Conservation (phyloP, 2,888 invertebrate species). For the Lamproptera curius region DNA sequence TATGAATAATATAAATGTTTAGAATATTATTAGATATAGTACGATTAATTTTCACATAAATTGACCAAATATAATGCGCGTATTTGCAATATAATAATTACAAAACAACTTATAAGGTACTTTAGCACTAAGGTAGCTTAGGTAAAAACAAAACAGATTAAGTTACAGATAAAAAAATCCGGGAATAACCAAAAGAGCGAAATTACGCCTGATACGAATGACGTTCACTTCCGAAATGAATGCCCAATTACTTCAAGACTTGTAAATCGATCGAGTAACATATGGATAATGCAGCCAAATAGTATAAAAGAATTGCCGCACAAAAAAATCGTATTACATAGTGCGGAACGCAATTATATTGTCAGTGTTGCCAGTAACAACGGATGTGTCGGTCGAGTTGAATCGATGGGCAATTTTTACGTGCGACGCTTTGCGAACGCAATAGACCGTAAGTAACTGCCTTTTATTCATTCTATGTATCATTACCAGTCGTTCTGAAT, state of each 20-base stretch:
- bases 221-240: background rate
- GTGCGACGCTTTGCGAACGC: constrained; percentile 19
- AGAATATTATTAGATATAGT: too few species aligned
- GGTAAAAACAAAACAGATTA: too few species aligned
- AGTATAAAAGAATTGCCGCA: constrained; percentile 4
- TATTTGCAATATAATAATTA: too few species aligned
- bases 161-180: too few species aligned
- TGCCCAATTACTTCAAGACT: background rate
- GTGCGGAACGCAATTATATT: constrained; percentile 20
- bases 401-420: constrained; percentile 20
- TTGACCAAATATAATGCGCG: too few species aligned
- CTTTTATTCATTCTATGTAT: background rate
- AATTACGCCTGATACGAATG: too few species aligned
- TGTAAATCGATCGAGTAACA: constrained; percentile 8
- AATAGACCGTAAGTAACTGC: constrained; percentile 18
- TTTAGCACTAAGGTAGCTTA: too few species aligned
- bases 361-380: constrained; percentile 15
- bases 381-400: constrained; percentile 19
- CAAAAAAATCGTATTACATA: constrained; percentile 11
- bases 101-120: too few species aligned
- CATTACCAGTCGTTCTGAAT: background rate
- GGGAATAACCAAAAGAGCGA: too few species aligned
- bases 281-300: constrained; percentile 3
- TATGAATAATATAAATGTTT: too few species aligned
- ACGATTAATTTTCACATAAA: too few species aligned